Evolutionary conservation across 2,113 vertebrate genomes (phyloP), one percentile per base, ranked within the genome.

Genomic region (Zosterops lateralis): DNA sequence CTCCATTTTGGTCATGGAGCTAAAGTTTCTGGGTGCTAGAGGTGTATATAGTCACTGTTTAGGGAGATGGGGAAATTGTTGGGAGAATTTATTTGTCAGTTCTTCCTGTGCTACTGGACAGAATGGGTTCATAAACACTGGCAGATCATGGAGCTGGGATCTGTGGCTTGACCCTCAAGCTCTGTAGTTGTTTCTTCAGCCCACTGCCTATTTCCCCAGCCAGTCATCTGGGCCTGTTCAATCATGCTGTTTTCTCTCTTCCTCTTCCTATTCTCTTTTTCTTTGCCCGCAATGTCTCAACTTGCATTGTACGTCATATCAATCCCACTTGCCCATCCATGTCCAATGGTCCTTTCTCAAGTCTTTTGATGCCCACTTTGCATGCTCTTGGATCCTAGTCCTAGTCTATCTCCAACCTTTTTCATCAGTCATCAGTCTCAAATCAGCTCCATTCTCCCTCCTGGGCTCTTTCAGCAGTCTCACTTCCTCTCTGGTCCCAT

Each of bases 41-140:
- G 9, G 10, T 58, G 34, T 20, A 12, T 54, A 1, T 8, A 54
- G 5, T 8, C 17, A 50, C 6, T 62, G 3, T 25, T 87, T 40
- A 10, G 1, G 1, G 4, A 31, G 15, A 28, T 4, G 4, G 14
- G 7, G 17, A 10, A 70, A 45, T 57, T 9, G 25, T 25, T 8
- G 15, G 17, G 5, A 50, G 3, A 84, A 44, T 18, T 68, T 56
- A 12, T 65, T 56, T 68, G 34, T 47, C 1, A 0, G 12, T 50
- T 8, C 21, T 84, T 81, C 38, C 17, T 44, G 12, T 56, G 26
- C 15, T 5, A 17, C 10, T 62, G 38, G 11, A 18, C 4, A 66
- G 21, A 58, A 15, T 10, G 21, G 20, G 20, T 47, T 86, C 38
- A 34, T 29, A 80, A 73, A 28, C 32, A 22, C 6, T 40, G 22